Base-by-base conservation (phyloP, 2,888 invertebrate genomes). In the Cheilosia variabilis region DNA sequence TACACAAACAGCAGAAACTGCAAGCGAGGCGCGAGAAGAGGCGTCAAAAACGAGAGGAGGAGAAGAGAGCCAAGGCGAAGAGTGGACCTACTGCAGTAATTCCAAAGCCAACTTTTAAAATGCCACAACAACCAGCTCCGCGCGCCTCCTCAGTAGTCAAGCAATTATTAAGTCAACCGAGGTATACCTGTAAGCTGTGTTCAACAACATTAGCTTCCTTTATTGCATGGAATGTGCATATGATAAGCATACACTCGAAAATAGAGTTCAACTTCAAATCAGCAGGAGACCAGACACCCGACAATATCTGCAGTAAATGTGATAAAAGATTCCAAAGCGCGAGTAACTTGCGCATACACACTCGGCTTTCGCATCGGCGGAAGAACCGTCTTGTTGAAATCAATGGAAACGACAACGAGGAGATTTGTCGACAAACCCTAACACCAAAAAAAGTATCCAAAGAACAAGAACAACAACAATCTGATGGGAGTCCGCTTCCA, bases 61-160 rank as follows among this genome's bases (percentile, higher is more conserved):
- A 58, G 2, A 73, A 41, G 5, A 57, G n/a, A 19, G 22, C 69
- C 22, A 27, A 58, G 34, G 31, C 43, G 9, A 73, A 73, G 17
- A 68, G 4, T 1, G 66, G 58, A 3, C 4, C 75, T 10, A 4
- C n/a, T 4, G 13, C 34, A 10, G 66, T 57, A 10, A 57, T 78
- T 43, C 45, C 76, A 1, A 86, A 86, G 47, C 76, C 86, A n/a
- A 86, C 72, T 2, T 86, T 86, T 10, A 86, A 86, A 81, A 86
- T 86, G 76, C 86, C 86, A 2, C 81, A 81, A 13, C 86, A 77
- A 52, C 86, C 81, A 13, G 86, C 81, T 15, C 81, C 81, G n/a
- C 86, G 86, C 47, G 76, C 81, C 31, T 68, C 76, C 34, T 62
- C 81, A 27, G 9, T 77, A 58, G 68, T 63, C 10, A 86, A 81